These are phyloP conservation scores for Pristiophorus japonicus DNA, from an alignment of 2,113 vertebrate genomes.

Conservation along the genomic window DNA sequence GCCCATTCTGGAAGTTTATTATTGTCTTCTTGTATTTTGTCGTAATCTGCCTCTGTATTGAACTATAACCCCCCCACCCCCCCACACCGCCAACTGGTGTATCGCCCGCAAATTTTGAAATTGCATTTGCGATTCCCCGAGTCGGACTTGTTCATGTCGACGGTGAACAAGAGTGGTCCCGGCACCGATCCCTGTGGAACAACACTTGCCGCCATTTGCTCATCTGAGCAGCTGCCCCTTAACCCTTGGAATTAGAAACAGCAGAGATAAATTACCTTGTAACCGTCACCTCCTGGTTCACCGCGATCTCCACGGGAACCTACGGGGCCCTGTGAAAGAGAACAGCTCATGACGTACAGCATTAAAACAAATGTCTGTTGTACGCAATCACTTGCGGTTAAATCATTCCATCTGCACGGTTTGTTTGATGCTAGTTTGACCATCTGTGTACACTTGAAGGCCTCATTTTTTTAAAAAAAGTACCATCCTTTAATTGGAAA, in stretches of 20 bases:
- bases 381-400: background rate
- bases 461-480: background rate
- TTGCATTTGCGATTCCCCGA: too few species aligned
- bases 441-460: background rate
- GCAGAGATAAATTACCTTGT: conserved; percentile 65
- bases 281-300: conserved; percentile 78
- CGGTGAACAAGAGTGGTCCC: background rate
- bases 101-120: background rate
- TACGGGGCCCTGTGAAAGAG: conserved; percentile 63
- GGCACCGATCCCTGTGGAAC: background rate
- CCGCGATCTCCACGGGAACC: conserved; percentile 83
- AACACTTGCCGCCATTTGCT: background rate
- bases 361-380: too few species aligned
- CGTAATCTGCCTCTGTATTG: background rate
- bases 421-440: background rate
- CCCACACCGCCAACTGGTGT: background rate
- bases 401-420: background rate
- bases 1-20: background rate
- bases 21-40: background rate
- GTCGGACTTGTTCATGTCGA: background rate
- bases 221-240: background rate
- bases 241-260: too few species aligned
- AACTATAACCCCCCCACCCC: too few species aligned
- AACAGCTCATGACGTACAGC: background rate
- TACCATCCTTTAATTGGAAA: background rate